Evolutionary conservation across 2,113 vertebrate species (phyloP), one percentile per base, ranked within the genome.

Genomic region (Ctenodactylus gundi): DNA sequence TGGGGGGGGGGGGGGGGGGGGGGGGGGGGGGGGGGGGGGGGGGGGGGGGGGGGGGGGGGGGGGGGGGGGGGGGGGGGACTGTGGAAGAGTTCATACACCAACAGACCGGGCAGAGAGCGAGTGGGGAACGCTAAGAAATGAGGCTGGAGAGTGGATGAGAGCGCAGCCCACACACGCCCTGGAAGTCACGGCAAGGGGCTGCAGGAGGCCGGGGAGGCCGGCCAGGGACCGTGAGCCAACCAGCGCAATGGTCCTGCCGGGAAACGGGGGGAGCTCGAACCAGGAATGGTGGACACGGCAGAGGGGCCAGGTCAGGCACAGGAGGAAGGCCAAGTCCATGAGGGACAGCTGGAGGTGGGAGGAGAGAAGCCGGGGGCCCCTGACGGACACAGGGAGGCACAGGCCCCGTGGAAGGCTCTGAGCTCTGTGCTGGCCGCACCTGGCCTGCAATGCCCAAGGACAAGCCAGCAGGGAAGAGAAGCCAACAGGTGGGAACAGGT

Each of bases 191-290:
- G n/a, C n/a, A n/a, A n/a, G n/a, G n/a, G n/a, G n/a, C n/a, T n/a
- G n/a, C n/a, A 64, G 39, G 39, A 31, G 5, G 1, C 6, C 4
- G 73, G 81, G 23, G 2, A 15, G 34, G 14, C 10, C 6, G 39
- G 57, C 51, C 7, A 14, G 60, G 15, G n/a, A 20, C 0, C 0
- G 7, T 18, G 15, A 68, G 39, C 34, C 41, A 23, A 60, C 53
- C 1, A 25, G 36, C 3, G 14, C 13, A 7, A 49, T 0, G 0
- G 49, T 31, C 41, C 49, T 7, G 49, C 55, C 58, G 29, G 72
- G 65, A 60, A 31, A 27, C 0, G 25, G 68, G 0, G 23, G 81
- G 39, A 77, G 67, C 41, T 36, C 20, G 7, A 9, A 10, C 57
- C 8, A 2, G 46, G 27, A 39, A 17, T 12, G 6, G 10, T 31